phyloP scores from a whole-genome alignment of 2,888 invertebrate genomes.

The Parnassius orleans region DNA sequence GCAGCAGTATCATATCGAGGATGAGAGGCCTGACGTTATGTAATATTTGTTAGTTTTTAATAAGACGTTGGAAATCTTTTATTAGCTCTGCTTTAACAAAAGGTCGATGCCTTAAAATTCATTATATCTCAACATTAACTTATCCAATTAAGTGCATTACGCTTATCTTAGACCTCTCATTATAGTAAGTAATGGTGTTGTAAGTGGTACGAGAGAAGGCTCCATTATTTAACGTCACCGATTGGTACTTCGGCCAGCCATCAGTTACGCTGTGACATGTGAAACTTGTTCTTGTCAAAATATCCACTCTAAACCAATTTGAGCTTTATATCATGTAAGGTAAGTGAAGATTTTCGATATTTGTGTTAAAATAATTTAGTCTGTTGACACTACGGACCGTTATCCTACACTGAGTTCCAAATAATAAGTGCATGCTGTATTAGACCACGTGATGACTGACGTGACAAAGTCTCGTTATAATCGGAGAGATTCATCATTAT shows the following conservation, averaged over 20 bases:
- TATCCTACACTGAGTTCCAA: constrained; percentile 22
- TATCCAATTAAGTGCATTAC: constrained; percentile 69
- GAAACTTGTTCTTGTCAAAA: constrained; percentile 39
- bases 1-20: too few relatives aligned
- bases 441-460: constrained; percentile 27
- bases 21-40: neutral
- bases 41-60: neutral
- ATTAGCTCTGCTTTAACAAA: constrained; percentile 28
- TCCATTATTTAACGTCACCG: constrained; percentile 70
- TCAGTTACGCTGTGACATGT: constrained; percentile 46
- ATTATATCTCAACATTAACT: constrained; percentile 44
- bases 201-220: constrained; percentile 59
- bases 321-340: constrained; percentile 14
- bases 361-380: constrained; percentile 18
- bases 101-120: constrained; percentile 32
- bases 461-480: constrained; percentile 23
- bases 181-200: constrained; percentile 60
- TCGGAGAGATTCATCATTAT: constrained; percentile 20
- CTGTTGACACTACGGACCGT: constrained; percentile 27
- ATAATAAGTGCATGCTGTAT: constrained; percentile 27
- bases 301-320: constrained; percentile 34
- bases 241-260: constrained; percentile 51
- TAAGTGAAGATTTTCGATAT: constrained; percentile 13
- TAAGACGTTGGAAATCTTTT: neutral
- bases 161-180: constrained; percentile 63